These are phyloP conservation scores for human (Homo sapiens) DNA, from an alignment of 2,113 vertebrate genomes.

Conservation along the genomic window DNA sequence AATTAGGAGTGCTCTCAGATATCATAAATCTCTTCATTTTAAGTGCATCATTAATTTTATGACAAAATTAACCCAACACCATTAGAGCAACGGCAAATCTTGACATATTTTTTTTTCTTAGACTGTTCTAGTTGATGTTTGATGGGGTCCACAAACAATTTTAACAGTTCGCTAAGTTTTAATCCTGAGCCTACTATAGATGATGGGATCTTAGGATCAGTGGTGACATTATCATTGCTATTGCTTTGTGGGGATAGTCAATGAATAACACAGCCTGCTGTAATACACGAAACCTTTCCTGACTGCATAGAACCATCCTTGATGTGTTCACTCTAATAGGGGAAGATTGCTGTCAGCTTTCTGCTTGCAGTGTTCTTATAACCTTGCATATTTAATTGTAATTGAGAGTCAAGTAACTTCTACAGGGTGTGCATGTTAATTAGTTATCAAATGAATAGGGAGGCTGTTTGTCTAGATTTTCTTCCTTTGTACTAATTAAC, in stretches of 20 bases:
- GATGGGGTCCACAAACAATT: neutral
- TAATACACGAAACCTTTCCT: neutral
- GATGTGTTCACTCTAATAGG: neutral
- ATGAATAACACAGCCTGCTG: neutral
- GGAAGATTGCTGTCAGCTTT: constrained; percentile 66
- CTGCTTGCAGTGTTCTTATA: constrained; percentile 71
- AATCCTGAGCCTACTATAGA: neutral
- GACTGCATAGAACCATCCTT: neutral
- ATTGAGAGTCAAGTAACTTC: constrained; percentile 83
- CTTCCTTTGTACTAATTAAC: constrained; percentile 85
- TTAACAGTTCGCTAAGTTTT: neutral
- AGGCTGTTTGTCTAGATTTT: constrained; percentile 81
- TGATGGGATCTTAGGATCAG: neutral
- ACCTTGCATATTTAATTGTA: constrained; percentile 83
- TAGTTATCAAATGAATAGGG: constrained; percentile 78
- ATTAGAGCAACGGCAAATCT: neutral
- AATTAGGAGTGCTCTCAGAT: constrained; percentile 33
- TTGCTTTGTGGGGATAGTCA: neutral
- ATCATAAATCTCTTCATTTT: constrained; percentile 56
- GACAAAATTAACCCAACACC: constrained; percentile 37
- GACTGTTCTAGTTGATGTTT: neutral
- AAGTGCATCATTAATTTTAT: constrained; percentile 58
- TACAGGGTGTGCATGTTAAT: constrained; percentile 81
- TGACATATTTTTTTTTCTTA: neutral
- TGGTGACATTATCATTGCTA: neutral